Percentiles rank a stretch among this genome's conserved stretches.
Evolutionary conservation across 2,113 vertebrate genomes (phyloP).

Genomic region (Tursiops truncatus): DNA sequence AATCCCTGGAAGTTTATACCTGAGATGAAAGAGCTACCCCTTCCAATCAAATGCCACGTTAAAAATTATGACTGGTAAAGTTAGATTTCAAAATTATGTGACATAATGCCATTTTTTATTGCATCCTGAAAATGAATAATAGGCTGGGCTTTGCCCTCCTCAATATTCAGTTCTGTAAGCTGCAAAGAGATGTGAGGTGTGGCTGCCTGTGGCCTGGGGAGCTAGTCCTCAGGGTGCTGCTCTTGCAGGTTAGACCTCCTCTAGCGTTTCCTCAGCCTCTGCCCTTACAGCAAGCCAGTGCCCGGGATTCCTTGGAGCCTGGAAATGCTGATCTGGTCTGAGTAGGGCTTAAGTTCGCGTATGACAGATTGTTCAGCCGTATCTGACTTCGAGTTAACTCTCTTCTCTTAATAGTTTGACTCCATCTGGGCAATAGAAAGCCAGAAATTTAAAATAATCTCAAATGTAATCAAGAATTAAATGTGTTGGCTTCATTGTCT

Average conservation of each 20-base stretch:
- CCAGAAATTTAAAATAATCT: constrained; percentile 4
- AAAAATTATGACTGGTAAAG: background rate
- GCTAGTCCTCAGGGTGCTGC: background rate
- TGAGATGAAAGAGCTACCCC: background rate
- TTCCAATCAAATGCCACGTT: background rate
- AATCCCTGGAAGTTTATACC: background rate
- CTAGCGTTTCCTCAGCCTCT: background rate
- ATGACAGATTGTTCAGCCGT: background rate
- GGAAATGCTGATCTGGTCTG: background rate
- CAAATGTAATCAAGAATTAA: background rate
- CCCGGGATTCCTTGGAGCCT: background rate
- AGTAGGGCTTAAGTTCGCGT: background rate
- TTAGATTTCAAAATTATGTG: background rate
- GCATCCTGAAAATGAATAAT: background rate
- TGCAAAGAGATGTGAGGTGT: background rate
- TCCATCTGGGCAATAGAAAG: background rate
- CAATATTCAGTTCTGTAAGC: background rate
- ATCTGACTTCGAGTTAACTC: background rate
- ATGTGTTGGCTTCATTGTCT: constrained; percentile 30
- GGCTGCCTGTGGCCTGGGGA: background rate
- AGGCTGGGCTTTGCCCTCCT: background rate
- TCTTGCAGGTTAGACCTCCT: background rate
- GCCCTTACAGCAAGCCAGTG: background rate
- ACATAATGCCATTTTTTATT: background rate
- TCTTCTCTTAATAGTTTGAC: background rate